Percentiles rank a stretch among this genome's conserved stretches.
Evolutionary conservation across 2,113 vertebrate species (phyloP).

Genomic region (Callaeas wilsoni): DNA sequence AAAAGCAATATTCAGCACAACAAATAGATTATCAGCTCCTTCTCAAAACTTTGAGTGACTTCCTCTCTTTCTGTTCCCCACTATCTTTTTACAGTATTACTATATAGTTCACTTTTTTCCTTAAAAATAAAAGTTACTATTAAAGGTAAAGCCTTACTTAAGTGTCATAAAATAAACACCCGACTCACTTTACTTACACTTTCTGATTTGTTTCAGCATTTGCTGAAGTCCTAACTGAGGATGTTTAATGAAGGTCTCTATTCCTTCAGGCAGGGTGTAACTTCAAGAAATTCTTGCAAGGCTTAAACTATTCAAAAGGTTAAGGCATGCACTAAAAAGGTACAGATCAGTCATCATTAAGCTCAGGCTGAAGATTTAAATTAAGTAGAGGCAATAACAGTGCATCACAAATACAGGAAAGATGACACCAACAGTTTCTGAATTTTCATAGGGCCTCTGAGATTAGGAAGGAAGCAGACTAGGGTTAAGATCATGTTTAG

Average conservation of each 20-base stretch:
- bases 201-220: not conserved
- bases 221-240: not conserved
- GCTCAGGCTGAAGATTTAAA: not conserved
- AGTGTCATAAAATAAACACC: not conserved
- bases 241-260: not conserved
- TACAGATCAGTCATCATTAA: not conserved
- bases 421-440: not conserved
- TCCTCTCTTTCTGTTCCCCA: not conserved
- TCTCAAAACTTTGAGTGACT: not conserved
- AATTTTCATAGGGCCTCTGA: not conserved
- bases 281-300: not conserved
- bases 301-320: not conserved
- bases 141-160: not conserved
- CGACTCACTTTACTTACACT: not conserved
- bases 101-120: not conserved
- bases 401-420: not conserved
- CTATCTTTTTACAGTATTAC: not conserved
- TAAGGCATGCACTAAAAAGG: not conserved
- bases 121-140: not conserved
- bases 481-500: not conserved
- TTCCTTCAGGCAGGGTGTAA: not conserved
- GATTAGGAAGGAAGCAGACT: not conserved
- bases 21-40: not conserved
- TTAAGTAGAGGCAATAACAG: not conserved
- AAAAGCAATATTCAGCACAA: not conserved